Conservation (phyloP, 1,140 invertebrate genomes). For the Limonius californicus region DNA sequence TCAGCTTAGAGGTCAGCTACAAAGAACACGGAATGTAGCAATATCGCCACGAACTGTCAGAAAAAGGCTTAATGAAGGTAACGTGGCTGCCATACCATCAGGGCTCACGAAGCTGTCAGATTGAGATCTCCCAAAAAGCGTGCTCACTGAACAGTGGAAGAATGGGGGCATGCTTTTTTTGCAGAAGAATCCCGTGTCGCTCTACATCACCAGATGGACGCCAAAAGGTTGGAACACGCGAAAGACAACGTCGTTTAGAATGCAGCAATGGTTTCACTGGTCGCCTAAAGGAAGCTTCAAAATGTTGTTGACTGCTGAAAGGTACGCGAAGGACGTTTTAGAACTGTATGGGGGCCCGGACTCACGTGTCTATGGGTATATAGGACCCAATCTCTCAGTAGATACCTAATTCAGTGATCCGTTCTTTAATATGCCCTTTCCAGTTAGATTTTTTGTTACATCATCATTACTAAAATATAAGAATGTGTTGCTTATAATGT, state of each 20-base stretch:
- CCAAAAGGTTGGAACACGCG: no score
- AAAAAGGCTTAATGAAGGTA: neutral
- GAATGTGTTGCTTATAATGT: no score
- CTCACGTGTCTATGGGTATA: no score
- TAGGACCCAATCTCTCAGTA: no score
- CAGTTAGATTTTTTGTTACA: no score
- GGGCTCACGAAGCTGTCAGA: no score
- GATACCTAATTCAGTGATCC: no score
- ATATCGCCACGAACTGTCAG: no score
- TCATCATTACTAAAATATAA: no score
- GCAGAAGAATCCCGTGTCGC: neutral
- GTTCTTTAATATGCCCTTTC: no score
- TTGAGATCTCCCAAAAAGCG: neutral
- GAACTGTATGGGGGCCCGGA: neutral
- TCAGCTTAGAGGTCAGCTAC: neutral
- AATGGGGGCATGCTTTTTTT: no score
- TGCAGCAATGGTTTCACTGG: neutral
- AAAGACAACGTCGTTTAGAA: neutral
- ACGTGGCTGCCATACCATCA: neutral
- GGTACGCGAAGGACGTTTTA: neutral
- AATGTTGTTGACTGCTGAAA: neutral
- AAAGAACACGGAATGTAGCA: no score
- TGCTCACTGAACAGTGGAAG: neutral
- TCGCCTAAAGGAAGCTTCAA: neutral
- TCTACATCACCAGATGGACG: neutral